Evolutionary conservation across 23 tunicate genomes (phyloP), one percentile per base, ranked within the genome.

Genomic region (Phallusia fumigata): DNA sequence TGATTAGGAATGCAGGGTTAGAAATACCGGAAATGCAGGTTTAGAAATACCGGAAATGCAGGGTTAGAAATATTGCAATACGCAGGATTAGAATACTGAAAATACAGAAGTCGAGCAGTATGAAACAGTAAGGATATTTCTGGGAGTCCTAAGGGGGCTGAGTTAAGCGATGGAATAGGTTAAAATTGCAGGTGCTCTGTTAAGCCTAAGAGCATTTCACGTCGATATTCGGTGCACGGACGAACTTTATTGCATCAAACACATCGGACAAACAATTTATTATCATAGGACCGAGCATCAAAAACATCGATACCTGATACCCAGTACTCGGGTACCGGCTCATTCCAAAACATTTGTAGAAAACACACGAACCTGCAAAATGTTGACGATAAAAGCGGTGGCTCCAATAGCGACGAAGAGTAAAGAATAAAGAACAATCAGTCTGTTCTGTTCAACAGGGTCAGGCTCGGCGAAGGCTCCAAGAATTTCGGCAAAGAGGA

Each of bases 401-500:
- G 53, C 94, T 10, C 98, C 98, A 24, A 94, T 94, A 8, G 94
- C 98, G n/a, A 89, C 94, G 79, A 94, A 94, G 44, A 94, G 84
- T 3, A 84, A 83, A 0, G 98, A 86, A 76, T 85, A 94, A 19
- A 89, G 76, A 33, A 36, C 53, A 35, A 92, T 77, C 33, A 34
- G 47, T 74, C 52, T 75, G 73, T 83, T 33, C 44, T 79, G 58
- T 58, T 84, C 84, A 18, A 36, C 80, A 16, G 35, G 34, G 28
- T 76, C 78, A 32, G 85, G 80, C 19, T 64, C 64, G 32, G 83
- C 85, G 76, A 89, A 94, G 24, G 86, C 87, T 44, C 80, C 88
- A 0, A 94, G 76, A 26, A 94, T 86, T 32, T 83, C 94, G 44
- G 98, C 89, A 65, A 94, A 94, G 28, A 94, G 73, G 30, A 94